A percentile compares a stretch with the other conserved stretches of the same genome.
Evolutionary conservation across 2,797 vertebrate genomes (phyloP).

Genomic region (Merluccius polli): DNA sequence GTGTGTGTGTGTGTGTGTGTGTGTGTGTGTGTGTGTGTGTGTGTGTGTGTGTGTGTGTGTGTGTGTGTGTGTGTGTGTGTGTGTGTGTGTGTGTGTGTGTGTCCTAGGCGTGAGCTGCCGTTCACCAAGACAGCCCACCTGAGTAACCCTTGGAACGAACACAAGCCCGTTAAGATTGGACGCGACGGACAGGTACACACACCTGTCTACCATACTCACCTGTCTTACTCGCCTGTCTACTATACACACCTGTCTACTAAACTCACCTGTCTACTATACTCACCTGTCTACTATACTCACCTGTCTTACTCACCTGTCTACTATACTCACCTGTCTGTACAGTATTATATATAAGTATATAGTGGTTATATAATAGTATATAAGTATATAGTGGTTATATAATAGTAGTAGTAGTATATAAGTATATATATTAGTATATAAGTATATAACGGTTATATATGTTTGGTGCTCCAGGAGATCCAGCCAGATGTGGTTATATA

Average conservation of each 20-base stretch:
- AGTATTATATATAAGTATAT: not conserved
- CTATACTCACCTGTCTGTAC: too few species aligned
- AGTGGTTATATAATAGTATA: too few species aligned
- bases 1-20: not conserved
- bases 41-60: not conserved
- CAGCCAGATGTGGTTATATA: slow-evolving; percentile 89
- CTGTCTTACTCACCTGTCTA: too few species aligned
- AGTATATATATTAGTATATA: too few species aligned
- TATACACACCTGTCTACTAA: not conserved
- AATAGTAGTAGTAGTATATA: too few species aligned
- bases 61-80: too few species aligned
- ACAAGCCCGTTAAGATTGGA: slow-evolving; percentile 98
- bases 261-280: not conserved
- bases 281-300: too few species aligned
- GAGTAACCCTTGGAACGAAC: slow-evolving; percentile 96
- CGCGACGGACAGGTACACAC: slow-evolving; percentile 90
- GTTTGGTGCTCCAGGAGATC: slow-evolving; percentile 80
- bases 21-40: not conserved
- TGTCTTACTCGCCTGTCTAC: not conserved
- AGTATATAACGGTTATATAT: too few species aligned
- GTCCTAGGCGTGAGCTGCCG: slow-evolving; percentile 86
- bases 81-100: not conserved
- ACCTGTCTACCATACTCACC: not conserved
- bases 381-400: too few species aligned
- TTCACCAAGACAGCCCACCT: slow-evolving; percentile 97